Percentiles rank a stretch among this genome's conserved stretches.
These are phyloP conservation scores for Cyrtonyx montezumae DNA, from an alignment of 2,113 vertebrate genomes.

Conservation along the genomic window DNA sequence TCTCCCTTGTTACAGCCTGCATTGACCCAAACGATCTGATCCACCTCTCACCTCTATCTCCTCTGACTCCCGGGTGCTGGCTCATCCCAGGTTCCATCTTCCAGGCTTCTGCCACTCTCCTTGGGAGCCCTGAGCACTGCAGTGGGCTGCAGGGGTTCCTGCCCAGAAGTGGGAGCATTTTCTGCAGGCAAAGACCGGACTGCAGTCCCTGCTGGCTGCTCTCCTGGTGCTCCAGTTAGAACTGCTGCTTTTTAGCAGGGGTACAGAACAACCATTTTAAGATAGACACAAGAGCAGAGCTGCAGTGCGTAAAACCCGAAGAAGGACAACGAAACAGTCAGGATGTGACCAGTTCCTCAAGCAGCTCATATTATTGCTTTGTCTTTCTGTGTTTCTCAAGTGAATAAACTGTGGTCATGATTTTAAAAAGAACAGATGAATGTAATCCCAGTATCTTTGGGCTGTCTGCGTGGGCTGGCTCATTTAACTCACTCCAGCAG, in stretches of 20 bases:
- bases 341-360: background rate
- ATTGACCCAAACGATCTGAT: background rate
- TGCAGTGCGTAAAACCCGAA: background rate
- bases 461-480: background rate
- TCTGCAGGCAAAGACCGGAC: too few relatives aligned
- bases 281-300: background rate
- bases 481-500: fast-evolving
- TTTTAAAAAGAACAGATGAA: background rate
- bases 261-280: background rate
- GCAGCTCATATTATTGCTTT: background rate
- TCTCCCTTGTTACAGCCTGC: background rate
- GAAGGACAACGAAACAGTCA: background rate
- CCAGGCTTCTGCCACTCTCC: background rate
- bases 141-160: background rate
- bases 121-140: fast-evolving
- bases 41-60: background rate
- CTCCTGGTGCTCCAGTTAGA: background rate
- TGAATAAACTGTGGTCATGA: background rate
- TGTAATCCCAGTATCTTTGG: background rate
- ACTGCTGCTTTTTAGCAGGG: background rate
- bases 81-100: background rate
- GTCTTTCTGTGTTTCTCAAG: background rate
- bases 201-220: background rate
- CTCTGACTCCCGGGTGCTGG: background rate
- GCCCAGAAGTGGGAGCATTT: background rate